Evolutionary conservation across 2,113 vertebrate species (phyloP).

Genomic region (Columba janthina): DNA sequence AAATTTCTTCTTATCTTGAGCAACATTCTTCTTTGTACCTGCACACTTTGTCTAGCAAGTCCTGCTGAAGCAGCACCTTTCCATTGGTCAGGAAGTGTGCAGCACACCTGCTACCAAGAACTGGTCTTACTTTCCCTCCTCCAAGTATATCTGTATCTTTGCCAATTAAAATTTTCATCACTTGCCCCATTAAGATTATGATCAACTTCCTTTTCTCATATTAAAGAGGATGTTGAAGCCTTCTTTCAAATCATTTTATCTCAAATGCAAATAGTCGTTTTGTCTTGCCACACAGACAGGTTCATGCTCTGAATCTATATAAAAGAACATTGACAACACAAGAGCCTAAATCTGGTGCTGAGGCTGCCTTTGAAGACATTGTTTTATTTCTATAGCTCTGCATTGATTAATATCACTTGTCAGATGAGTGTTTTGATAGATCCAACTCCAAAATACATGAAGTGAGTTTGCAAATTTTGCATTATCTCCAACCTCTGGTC

Average conservation of each 20-base stretch:
- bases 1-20: background rate
- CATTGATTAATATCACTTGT: background rate
- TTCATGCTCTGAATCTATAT: slow-evolving; percentile 18
- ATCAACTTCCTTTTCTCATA: slow-evolving; percentile 46
- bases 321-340: background rate
- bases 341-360: background rate
- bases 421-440: background rate
- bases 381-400: background rate
- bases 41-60: background rate
- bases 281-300: slow-evolving; percentile 23
- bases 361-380: background rate
- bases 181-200: slow-evolving; percentile 26
- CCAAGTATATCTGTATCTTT: background rate
- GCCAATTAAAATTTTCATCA: background rate
- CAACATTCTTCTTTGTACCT: slow-evolving; percentile 9
- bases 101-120: background rate
- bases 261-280: slow-evolving; percentile 57
- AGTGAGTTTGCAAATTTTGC: background rate
- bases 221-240: background rate
- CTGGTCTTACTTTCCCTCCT: background rate
- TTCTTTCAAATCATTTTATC: slow-evolving; percentile 45
- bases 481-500: background rate
- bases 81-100: background rate
- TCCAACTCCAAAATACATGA: background rate
- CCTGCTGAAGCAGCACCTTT: slow-evolving; percentile 28